Conservation (phyloP, 2,797 vertebrate species). For the Psittacula echo region DNA sequence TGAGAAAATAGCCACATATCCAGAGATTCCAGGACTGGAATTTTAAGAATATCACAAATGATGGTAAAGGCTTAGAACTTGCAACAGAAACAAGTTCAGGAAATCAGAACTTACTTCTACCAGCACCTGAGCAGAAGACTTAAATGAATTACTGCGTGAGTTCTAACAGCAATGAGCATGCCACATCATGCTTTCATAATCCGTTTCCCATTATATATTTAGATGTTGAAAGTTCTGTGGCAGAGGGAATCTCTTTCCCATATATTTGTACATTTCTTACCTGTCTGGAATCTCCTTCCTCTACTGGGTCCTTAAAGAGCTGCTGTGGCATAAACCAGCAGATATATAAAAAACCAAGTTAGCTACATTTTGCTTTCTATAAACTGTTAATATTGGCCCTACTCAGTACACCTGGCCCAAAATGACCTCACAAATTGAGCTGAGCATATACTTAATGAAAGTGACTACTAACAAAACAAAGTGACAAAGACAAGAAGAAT, state of each 20-base stretch:
- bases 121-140: neutral
- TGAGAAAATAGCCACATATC: neutral
- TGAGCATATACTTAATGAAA: neutral
- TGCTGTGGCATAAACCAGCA: neutral
- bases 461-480: neutral
- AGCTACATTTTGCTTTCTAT: neutral
- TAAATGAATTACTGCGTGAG: neutral
- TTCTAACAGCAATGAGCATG: neutral
- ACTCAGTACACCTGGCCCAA: neutral
- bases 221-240: neutral
- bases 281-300: neutral
- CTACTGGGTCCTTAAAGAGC: neutral
- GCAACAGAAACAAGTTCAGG: neutral
- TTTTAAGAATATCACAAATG: neutral
- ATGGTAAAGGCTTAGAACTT: neutral
- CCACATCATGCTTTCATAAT: neutral
- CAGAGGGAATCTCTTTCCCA: neutral
- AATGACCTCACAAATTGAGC: neutral
- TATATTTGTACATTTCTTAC: neutral
- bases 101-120: neutral
- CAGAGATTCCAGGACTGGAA: neutral
- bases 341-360: neutral
- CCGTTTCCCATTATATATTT: neutral
- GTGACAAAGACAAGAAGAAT: neutral
- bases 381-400: neutral